Percentiles rank a stretch among this genome's conserved stretches.
Evolutionary conservation across 2,797 vertebrate genomes (phyloP).

Genomic region (Crenuchus spilurus): DNA sequence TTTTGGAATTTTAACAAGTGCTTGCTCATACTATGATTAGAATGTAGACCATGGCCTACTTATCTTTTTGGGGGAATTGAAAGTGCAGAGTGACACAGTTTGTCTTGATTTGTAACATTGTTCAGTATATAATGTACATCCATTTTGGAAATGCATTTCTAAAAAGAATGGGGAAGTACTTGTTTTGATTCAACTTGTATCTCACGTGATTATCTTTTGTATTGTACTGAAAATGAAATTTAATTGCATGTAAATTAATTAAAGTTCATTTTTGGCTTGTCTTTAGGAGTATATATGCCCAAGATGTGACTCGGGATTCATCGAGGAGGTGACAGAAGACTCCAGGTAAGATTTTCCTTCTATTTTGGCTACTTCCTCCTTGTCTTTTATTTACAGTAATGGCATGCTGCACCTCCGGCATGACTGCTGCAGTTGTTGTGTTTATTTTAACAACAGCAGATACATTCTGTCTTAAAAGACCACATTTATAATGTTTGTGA

Average conservation of each 20-base stretch:
- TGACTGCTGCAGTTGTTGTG: slow-evolving; percentile 44
- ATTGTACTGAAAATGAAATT: slow-evolving; percentile 21
- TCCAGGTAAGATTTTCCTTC: slow-evolving; percentile 82
- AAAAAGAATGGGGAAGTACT: neutral
- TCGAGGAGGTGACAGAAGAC: slow-evolving; percentile 96
- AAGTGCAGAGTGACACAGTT: no score
- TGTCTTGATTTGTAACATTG: no score
- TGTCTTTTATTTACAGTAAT: neutral
- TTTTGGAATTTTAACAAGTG: slow-evolving; percentile 46
- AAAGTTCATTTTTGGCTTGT: no score
- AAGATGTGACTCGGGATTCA: slow-evolving; percentile 94
- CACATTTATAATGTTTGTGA: no score
- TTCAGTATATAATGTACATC: no score
- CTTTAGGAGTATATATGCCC: slow-evolving; percentile 94
- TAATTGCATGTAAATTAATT: no score
- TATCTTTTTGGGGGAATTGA: slow-evolving; percentile 8
- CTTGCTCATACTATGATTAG: slow-evolving; percentile 41
- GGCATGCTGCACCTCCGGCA: slow-evolving; percentile 31
- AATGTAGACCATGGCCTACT: slow-evolving; percentile 57
- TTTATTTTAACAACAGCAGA: no score
- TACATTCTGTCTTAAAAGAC: no score
- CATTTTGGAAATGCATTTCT: neutral
- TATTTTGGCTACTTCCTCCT: slow-evolving; percentile 24
- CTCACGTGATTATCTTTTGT: neutral
- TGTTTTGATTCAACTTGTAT: neutral